Conservation (phyloP, 1,140 invertebrate species). For the Anthonomus grandis region DNA sequence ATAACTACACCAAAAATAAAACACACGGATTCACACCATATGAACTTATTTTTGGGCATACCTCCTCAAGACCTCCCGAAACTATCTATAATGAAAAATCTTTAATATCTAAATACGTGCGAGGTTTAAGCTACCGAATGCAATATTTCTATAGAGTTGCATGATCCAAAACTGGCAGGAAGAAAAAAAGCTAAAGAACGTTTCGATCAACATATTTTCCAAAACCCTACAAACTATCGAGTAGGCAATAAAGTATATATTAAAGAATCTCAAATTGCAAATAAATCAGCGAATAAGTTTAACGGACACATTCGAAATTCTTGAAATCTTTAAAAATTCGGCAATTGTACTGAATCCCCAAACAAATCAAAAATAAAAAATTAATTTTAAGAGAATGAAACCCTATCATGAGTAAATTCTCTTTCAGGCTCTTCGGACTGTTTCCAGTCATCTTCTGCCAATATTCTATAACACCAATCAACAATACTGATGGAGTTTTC, state of each 20-base stretch:
- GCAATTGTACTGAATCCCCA: not conserved
- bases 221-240: not conserved
- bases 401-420: not conserved
- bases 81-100: slow-evolving; percentile 4
- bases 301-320: slow-evolving; percentile 2
- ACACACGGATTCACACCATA: slow-evolving; percentile 15
- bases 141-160: slow-evolving; percentile 1
- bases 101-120: not conserved
- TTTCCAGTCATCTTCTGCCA: not conserved
- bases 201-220: slow-evolving; percentile 4
- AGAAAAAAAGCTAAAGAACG: slow-evolving; percentile 8
- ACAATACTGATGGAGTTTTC: no score
- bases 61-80: slow-evolving; percentile 8
- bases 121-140: slow-evolving; percentile 6
- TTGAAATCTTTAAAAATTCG: not conserved
- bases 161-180: not conserved
- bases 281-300: slow-evolving; percentile 7
- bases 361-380: slow-evolving; percentile 9
- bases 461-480: slow-evolving; percentile 1
- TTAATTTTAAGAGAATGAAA: slow-evolving; percentile 8
- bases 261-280: slow-evolving; percentile 15
- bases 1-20: slow-evolving; percentile 8
- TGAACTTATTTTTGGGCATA: slow-evolving; percentile 14
- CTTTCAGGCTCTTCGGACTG: slow-evolving; percentile 3
- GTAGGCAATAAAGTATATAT: slow-evolving; percentile 8